Base-by-base conservation (phyloP, 1,140 invertebrate species). In the Theocolax elegans region DNA sequence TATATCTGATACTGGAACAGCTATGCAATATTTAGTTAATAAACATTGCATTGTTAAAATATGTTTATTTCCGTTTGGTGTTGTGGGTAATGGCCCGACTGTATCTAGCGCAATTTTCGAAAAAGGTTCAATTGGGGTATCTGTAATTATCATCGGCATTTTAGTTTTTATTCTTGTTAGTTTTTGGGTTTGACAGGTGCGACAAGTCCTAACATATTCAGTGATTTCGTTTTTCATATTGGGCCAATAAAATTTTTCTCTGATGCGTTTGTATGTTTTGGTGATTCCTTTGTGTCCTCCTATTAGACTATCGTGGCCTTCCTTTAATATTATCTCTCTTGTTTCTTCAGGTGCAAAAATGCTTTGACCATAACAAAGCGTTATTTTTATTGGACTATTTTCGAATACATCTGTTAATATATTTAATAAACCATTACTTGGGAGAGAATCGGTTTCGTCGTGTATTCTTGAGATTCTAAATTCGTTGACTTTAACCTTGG, bases 21-120 rank as follows among this genome's bases (percentile, higher is more conserved):
- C 70, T 69, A 72, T 23, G 46, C 17, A 49, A 21, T 74, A 80
- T 71, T 82, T 82, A 0, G 75, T 77, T 27, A 83, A 42, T 23
- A 79, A 54, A 70, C 79, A 77, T 75, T 80, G 77, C 3, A 76
- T 48, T 9, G 79, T 78, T n/a, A 82, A 29, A 19, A 81, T 77
- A 42, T 72, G 76, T 17, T 23, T 59, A 25, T 49, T 71, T 72
- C 72, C 75, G 2, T 27, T n/a, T n/a, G 60, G n/a, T 12, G 72
- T 76, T 46, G 66, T 12, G 3, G 75, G 72, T 12, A 78, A 54
- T 3, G 77, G 79, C 15, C 79, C 79, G 6, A 79, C 75, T 15
- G 19, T 31, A 38, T 40, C 23, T 10, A 62, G 25, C 25, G 23
- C 21, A 21, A n/a, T 3, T 59, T 38, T 40, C n/a, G 46, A 17